A percentile compares a stretch with the other conserved stretches of the same genome.
These are phyloP conservation scores for Rhabdophis nuchalis DNA, from an alignment of 2,797 vertebrate genomes.

Conservation along the genomic window DNA sequence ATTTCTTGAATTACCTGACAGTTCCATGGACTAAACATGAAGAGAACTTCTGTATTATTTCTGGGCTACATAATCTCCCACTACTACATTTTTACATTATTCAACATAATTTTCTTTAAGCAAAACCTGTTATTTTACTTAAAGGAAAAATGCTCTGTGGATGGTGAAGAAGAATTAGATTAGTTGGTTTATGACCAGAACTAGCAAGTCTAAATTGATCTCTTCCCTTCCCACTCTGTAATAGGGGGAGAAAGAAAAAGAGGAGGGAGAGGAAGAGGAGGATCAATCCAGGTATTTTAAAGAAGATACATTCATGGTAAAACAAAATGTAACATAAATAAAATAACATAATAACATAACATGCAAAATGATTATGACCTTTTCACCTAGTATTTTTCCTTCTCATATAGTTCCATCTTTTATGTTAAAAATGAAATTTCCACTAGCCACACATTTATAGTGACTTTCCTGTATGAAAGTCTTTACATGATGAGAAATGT, in stretches of 20 bases:
- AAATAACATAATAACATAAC: not conserved
- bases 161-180: not conserved
- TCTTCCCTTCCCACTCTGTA: not conserved
- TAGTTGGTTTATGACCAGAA: not conserved
- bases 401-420: slow-evolving; percentile 27
- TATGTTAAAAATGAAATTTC: slow-evolving; percentile 25
- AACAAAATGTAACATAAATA: not conserved
- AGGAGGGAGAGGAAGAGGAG: no score
- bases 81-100: not conserved
- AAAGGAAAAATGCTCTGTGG: not conserved
- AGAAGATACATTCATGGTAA: not conserved
- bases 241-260: not conserved
- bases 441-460: not conserved
- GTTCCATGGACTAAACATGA: not conserved
- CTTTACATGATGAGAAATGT: not conserved
- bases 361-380: slow-evolving; percentile 11
- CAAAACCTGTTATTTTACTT: not conserved
- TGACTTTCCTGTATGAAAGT: not conserved
- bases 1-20: not conserved
- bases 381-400: slow-evolving; percentile 16
- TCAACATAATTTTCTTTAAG: not conserved
- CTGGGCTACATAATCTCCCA: not conserved
- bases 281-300: no score
- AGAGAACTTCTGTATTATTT: not conserved
- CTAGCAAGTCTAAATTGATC: not conserved